Evolutionary conservation across 2,113 vertebrate genomes (phyloP), one percentile per base, ranked within the genome.

Genomic region (Leuciscus idus): DNA sequence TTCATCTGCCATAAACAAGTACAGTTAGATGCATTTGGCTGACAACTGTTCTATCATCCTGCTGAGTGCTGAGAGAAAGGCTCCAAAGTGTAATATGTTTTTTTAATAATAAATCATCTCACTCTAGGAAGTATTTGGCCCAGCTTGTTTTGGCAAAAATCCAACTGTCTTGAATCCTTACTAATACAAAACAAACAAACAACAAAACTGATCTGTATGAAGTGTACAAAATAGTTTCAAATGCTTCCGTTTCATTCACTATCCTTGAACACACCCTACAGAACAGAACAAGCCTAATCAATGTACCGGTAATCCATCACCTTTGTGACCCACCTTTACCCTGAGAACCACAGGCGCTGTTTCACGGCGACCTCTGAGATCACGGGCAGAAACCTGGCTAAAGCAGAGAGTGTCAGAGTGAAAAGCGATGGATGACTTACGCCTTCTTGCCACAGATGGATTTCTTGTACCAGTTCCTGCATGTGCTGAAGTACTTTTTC

Each of bases 401-500:
- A 64, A 55, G 4, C 48, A 75, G 26, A 84, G 13, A 17, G 17
- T 17, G 1, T 28, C 4, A 70, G 59, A 59, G 26, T 26, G 73
- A 28, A 43, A 79, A 87, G 85, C 86, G 26, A 73, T 13, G 6
- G n/a, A 84, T 36, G 62, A 99, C 98, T 98, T 95, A 99, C 98
- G 98, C 95, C 93, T 96, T 96, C 89, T 97, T 99, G 36, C 96
- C 97, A 87, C 98, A 99, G 93, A 99, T 99, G 87, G 97, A 87
- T 91, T 96, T 95, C 91, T 97, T 97, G 91, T 99, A 97, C 98
- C 98, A 99, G 94, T 97, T 98, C 92, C 95, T 96, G 89, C 98
- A 99, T 12, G 98, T 99, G 93, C 97, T 99, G 95, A 98, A 98
- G 89, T 99, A 99, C 89, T 97, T 99, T 95, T 98, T 99, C 83